These are phyloP conservation scores for Odontophorus gujanensis DNA, from an alignment of 2,113 vertebrate genomes.

Conservation along the genomic window DNA sequence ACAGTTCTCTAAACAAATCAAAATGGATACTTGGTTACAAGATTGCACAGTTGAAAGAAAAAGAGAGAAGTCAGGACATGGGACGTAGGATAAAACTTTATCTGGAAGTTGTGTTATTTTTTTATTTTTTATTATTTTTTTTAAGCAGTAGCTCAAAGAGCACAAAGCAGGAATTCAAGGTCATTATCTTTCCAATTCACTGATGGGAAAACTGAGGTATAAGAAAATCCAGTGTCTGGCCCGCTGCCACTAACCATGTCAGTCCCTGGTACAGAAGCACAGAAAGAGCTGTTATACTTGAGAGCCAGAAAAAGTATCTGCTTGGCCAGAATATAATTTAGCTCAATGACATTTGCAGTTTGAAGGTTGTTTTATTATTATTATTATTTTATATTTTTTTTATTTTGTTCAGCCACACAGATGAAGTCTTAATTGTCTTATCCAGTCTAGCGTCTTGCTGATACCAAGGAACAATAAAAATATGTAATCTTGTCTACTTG, in stretches of 20 bases:
- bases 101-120: neutral
- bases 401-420: neutral
- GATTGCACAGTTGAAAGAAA: fast-evolving
- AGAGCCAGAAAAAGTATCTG: neutral
- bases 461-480: neutral
- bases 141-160: neutral
- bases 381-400: too few relatives aligned
- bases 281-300: neutral
- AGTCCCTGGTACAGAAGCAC: neutral
- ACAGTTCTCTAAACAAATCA: neutral
- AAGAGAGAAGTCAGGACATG: neutral
- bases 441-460: neutral
- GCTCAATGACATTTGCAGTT: neutral
- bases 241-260: neutral
- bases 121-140: neutral
- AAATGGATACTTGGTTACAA: neutral
- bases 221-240: neutral
- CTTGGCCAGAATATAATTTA: neutral
- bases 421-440: neutral
- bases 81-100: fast-evolving
- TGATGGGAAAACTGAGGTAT: neutral
- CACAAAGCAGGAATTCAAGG: neutral
- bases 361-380: neutral
- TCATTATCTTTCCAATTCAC: neutral
- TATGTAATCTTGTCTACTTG: neutral